Conservation (phyloP, 2,113 vertebrate species). For the cattle (Bos taurus) region DNA sequence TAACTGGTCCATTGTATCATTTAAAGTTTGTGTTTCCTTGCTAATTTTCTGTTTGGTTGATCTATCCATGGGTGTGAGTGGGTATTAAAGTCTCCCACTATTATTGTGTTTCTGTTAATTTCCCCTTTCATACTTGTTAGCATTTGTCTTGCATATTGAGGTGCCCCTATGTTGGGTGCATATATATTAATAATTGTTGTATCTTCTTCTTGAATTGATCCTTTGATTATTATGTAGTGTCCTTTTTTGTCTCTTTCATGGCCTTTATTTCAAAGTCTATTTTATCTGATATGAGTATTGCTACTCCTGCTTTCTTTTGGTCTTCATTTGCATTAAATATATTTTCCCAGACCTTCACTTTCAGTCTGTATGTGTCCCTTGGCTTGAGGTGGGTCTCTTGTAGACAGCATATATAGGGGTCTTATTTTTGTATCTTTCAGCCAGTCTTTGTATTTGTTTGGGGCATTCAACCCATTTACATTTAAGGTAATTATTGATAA, state of each 20-base stretch:
- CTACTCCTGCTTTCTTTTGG: neutral
- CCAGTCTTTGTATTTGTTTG: no score
- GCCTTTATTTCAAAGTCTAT: neutral
- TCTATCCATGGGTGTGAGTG: neutral
- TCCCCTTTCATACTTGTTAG: neutral
- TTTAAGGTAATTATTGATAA: no score
- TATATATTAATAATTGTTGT: neutral
- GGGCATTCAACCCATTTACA: no score
- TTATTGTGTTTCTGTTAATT: neutral
- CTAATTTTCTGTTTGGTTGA: neutral
- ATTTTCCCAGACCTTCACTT: neutral
- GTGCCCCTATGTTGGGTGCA: neutral
- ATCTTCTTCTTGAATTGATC: neutral
- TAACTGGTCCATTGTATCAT: neutral
- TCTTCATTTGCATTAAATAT: neutral
- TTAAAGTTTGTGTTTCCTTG: neutral
- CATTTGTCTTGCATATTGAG: neutral
- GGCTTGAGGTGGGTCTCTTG: no score
- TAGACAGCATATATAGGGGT: no score
- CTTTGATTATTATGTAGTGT: neutral
- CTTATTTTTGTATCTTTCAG: no score
- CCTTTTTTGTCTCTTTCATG: neutral
- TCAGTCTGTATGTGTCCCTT: neutral
- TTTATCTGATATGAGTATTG: neutral
- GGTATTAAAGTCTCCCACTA: neutral